A percentile compares a stretch with the other conserved stretches of the same genome.
Conservation (phyloP, 2,797 vertebrate genomes). For the Pogonophryne albipinna region DNA sequence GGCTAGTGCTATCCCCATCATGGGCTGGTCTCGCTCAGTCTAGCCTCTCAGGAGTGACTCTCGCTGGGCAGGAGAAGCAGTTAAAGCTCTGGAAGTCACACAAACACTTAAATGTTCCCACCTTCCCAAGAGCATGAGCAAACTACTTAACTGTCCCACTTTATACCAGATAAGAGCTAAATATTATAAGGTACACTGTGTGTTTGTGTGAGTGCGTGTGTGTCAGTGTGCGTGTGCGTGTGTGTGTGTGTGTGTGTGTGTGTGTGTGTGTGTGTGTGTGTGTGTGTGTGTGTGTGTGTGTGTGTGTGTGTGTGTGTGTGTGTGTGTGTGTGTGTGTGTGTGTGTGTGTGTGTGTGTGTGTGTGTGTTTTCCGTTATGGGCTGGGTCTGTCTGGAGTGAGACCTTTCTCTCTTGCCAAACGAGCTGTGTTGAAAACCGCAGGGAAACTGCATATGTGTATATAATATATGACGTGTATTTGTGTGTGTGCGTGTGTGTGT, state of each 20-base stretch:
- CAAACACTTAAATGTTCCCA: constrained; percentile 60
- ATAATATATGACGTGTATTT: constrained; percentile 75
- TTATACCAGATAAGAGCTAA: constrained; percentile 61
- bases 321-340: no score
- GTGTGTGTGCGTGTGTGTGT: constrained; percentile 49
- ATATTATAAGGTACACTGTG: constrained; percentile 65
- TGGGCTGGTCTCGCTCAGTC: constrained; percentile 47
- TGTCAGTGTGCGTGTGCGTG: constrained; percentile 8
- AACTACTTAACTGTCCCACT: constrained; percentile 71
- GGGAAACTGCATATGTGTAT: constrained; percentile 84
- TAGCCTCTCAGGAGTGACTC: constrained; percentile 51
- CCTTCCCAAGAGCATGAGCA: constrained; percentile 61
- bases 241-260: no score
- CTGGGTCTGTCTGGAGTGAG: constrained; percentile 80
- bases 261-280: constrained; percentile 17
- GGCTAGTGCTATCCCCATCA: constrained; percentile 78
- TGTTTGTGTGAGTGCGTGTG: constrained; percentile 39
- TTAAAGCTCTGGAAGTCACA: constrained; percentile 66
- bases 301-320: no score
- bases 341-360: constrained; percentile 32
- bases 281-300: constrained; percentile 63
- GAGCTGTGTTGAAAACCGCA: constrained; percentile 84
- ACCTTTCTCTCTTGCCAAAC: constrained; percentile 85
- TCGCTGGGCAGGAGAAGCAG: constrained; percentile 49
- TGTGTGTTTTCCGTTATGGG: constrained; percentile 76